Percentiles rank a stretch among this genome's conserved stretches.
phyloP scores from a whole-genome alignment of 2,113 vertebrate species.

The Riparia riparia region DNA sequence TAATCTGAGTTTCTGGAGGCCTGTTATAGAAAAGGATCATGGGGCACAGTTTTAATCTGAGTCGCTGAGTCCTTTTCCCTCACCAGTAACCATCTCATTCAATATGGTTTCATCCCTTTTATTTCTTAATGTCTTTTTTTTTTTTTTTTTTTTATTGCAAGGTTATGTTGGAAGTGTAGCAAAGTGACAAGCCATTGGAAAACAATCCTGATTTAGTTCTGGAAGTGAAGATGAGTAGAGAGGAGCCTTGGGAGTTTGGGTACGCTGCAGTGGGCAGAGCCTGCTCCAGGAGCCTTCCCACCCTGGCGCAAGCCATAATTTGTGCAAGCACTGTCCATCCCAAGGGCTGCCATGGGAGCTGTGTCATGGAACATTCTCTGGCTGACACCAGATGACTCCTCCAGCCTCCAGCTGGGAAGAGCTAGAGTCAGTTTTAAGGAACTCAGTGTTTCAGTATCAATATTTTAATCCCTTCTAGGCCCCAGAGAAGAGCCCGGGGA shows the following conservation, averaged over 20 bases:
- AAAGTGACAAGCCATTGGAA: background rate
- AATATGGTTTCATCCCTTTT: background rate
- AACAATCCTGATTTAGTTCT: background rate
- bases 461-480: background rate
- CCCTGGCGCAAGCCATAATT: background rate
- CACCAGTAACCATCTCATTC: background rate
- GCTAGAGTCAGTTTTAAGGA: background rate
- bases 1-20: background rate
- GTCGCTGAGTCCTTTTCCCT: background rate
- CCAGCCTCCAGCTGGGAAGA: background rate
- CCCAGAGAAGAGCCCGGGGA: background rate
- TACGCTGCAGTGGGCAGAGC: background rate
- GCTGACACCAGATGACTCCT: conserved; percentile 18
- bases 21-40: background rate
- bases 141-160: background rate
- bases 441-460: background rate
- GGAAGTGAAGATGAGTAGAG: background rate
- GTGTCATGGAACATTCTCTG: conserved; percentile 38
- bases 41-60: background rate
- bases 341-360: background rate
- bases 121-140: background rate
- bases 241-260: background rate
- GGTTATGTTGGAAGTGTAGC: background rate
- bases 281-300: background rate
- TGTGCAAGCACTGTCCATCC: background rate